Conservation (phyloP, 2,888 invertebrate species). For the Napeogenes inachia region DNA sequence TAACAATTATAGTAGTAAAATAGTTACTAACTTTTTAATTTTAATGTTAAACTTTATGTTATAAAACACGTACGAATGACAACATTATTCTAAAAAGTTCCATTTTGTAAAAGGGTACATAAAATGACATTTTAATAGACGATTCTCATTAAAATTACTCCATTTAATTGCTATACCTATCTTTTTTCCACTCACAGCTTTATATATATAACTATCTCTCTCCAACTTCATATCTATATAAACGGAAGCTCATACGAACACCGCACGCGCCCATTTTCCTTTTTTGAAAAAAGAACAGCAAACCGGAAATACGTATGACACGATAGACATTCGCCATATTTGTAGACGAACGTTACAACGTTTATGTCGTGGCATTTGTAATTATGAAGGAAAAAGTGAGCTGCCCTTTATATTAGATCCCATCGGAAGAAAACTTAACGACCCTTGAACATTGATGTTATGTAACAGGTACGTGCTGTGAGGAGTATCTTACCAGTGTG, state of each 20-base stretch:
- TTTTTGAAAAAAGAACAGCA: slow-evolving; percentile 33
- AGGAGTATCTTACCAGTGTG: no score
- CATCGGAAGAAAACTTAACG: slow-evolving; percentile 8
- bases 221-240: slow-evolving; percentile 23
- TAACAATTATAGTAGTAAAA: no score
- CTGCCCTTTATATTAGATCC: slow-evolving; percentile 11
- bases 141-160: slow-evolving; percentile 6
- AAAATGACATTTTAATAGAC: no score
- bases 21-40: no score
- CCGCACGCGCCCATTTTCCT: slow-evolving; percentile 37
- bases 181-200: slow-evolving; percentile 18
- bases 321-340: slow-evolving; percentile 32
- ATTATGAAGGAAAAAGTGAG: slow-evolving; percentile 31
- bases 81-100: slow-evolving; percentile 10
- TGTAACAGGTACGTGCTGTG: no score
- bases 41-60: no score
- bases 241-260: slow-evolving; percentile 28
- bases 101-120: background rate
- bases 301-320: slow-evolving; percentile 37
- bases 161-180: slow-evolving; percentile 7
- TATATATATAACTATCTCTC: no score
- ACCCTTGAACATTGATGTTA: no score
- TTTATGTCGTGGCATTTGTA: slow-evolving; percentile 32
- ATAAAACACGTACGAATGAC: no score
- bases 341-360: slow-evolving; percentile 25